Evolutionary conservation across 2,113 vertebrate species (phyloP).

Genomic region (Muscicapa adusta): DNA sequence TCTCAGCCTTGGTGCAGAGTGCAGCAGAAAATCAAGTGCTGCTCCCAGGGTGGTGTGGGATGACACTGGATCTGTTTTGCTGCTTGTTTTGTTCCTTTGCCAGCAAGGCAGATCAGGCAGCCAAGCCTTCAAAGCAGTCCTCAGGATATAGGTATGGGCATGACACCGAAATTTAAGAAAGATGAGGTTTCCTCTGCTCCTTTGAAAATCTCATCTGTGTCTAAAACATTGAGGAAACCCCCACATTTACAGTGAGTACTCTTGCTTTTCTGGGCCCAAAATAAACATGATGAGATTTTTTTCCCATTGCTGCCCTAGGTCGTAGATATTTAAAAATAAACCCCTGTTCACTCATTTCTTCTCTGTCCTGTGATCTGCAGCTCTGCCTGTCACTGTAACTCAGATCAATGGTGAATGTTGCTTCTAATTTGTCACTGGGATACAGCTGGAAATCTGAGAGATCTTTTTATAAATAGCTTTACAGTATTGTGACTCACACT

Average conservation of each 20-base stretch:
- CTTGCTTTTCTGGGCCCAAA: background rate
- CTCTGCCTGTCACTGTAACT: background rate
- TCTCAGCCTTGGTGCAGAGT: background rate
- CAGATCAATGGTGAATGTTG: background rate
- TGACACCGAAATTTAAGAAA: background rate
- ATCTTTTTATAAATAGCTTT: background rate
- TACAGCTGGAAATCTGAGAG: background rate
- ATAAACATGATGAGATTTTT: background rate
- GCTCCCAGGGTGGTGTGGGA: background rate
- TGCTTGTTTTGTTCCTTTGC: background rate
- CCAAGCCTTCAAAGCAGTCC: background rate
- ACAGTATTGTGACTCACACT: background rate
- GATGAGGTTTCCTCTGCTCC: background rate
- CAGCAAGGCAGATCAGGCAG: background rate
- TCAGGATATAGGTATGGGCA: background rate
- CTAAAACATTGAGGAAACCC: background rate
- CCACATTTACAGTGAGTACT: background rate
- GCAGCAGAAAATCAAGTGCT: background rate
- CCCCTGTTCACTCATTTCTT: background rate
- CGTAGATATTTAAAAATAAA: background rate
- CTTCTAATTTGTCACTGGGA: background rate
- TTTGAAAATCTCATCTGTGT: background rate
- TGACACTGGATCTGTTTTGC: background rate
- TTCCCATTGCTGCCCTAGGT: background rate
- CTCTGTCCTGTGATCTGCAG: background rate